phyloP scores from a whole-genome alignment of 2,113 vertebrate genomes.

The Corythornis cristatus region DNA sequence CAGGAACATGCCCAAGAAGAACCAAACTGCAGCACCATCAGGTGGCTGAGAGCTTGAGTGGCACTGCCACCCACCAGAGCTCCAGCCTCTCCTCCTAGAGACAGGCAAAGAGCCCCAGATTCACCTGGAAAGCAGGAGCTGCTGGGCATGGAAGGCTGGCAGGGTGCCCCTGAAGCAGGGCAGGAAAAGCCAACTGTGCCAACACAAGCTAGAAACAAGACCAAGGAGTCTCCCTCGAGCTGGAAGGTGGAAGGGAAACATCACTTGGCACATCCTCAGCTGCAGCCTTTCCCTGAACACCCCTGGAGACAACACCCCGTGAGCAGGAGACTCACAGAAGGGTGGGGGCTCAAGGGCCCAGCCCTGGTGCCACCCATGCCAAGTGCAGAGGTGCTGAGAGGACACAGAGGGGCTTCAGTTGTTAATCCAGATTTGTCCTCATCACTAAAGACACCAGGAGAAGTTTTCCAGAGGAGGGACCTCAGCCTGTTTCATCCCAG shows the following conservation, averaged over 20 bases:
- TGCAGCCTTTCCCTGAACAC: not conserved
- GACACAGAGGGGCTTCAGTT: not conserved
- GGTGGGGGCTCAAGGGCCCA: too few species aligned
- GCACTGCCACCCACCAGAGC: not conserved
- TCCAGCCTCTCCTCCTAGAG: not conserved
- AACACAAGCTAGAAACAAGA: not conserved
- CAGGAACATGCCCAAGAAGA: not conserved
- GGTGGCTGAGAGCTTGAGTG: not conserved
- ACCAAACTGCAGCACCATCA: constrained; percentile 59
- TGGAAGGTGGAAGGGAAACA: not conserved
- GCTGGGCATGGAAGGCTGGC: not conserved
- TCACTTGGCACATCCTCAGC: not conserved
- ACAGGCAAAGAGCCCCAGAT: not conserved
- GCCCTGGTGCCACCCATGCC: too few species aligned
- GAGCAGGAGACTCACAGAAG: too few species aligned
- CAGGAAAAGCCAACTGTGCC: not conserved
- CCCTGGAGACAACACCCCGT: rapidly evolving
- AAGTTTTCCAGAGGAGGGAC: not conserved
- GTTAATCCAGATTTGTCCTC: not conserved
- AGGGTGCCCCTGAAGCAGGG: not conserved
- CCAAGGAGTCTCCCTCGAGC: rapidly evolving
- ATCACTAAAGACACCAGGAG: not conserved
- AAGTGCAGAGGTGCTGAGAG: too few species aligned
- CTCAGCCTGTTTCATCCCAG: not conserved
- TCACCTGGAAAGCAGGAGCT: not conserved